Evolutionary conservation across 2,113 vertebrate species (phyloP).

Genomic region (Sphyrna mokarran): DNA sequence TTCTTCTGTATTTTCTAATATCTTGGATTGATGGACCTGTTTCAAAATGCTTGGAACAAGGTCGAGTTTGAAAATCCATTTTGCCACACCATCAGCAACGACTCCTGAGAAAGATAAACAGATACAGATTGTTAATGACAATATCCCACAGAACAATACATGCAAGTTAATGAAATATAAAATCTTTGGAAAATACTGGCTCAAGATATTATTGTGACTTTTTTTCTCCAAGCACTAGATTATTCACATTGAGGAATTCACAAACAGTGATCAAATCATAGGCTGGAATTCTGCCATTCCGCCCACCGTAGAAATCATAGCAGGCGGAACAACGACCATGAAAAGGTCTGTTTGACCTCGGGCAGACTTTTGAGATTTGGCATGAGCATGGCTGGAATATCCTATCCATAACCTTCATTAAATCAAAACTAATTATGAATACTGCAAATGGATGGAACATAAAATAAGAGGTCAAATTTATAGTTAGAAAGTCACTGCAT

Average conservation of each 20-base stretch:
- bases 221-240: background rate
- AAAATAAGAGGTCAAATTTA: background rate
- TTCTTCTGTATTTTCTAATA: conserved; percentile 46
- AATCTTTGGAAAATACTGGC: background rate
- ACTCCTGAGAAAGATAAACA: conserved; percentile 60
- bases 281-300: too few species aligned
- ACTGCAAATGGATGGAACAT: background rate
- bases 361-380: too few species aligned
- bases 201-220: background rate
- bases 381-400: too few species aligned
- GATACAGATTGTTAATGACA: background rate
- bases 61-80: conserved; percentile 87
- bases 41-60: conserved; percentile 64
- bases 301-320: too few species aligned
- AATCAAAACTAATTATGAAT: background rate
- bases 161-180: background rate
- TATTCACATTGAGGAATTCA: background rate
- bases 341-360: too few species aligned
- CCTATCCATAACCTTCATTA: background rate
- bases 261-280: background rate
- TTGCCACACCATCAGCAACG: conserved; percentile 84
- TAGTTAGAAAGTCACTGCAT: background rate
- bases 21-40: conserved; percentile 53
- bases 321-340: too few species aligned
- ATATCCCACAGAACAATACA: background rate